A percentile compares a stretch with the other conserved stretches of the same genome.
These are phyloP conservation scores for Anagrus nilaparvatae DNA, from an alignment of 1,140 invertebrate species.

Conservation along the genomic window DNA sequence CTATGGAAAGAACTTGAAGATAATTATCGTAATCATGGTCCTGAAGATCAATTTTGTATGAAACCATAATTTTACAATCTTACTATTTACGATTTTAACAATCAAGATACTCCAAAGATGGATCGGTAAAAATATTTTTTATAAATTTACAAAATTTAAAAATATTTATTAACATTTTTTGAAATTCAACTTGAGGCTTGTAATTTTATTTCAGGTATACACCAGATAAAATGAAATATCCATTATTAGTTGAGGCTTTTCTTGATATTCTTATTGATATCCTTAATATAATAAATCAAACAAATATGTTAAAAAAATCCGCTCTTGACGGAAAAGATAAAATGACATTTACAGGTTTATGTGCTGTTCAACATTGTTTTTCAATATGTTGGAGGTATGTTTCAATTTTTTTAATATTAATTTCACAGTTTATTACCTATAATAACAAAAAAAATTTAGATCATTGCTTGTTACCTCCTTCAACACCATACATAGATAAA, in stretches of 20 bases:
- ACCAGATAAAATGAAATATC: conserved; percentile 81
- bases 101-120: conserved; percentile 79
- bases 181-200: conserved; percentile 50
- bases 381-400: conserved; percentile 71
- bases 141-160: conserved; percentile 6
- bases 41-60: conserved; percentile 61
- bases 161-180: not conserved
- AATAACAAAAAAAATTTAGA: conserved; percentile 33
- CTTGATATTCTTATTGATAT: conserved; percentile 77
- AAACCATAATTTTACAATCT: conserved; percentile 77
- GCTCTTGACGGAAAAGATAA: conserved; percentile 42
- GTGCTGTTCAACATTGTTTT: conserved; percentile 85
- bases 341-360: conserved; percentile 56
- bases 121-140: conserved; percentile 48
- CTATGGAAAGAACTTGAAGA: conserved; percentile 71
- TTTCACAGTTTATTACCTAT: too few relatives aligned
- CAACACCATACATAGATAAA: conserved; percentile 72
- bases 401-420: too few relatives aligned
- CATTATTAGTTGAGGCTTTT: conserved; percentile 72
- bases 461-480: conserved; percentile 73
- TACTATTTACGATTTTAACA: conserved; percentile 63
- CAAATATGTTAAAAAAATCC: conserved; percentile 38
- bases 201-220: conserved; percentile 85
- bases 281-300: conserved; percentile 56
- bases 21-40: conserved; percentile 60